A percentile compares a stretch with the other conserved stretches of the same genome.
phyloP scores from a whole-genome alignment of 1,140 invertebrate genomes.

The Bombus waltoni region DNA sequence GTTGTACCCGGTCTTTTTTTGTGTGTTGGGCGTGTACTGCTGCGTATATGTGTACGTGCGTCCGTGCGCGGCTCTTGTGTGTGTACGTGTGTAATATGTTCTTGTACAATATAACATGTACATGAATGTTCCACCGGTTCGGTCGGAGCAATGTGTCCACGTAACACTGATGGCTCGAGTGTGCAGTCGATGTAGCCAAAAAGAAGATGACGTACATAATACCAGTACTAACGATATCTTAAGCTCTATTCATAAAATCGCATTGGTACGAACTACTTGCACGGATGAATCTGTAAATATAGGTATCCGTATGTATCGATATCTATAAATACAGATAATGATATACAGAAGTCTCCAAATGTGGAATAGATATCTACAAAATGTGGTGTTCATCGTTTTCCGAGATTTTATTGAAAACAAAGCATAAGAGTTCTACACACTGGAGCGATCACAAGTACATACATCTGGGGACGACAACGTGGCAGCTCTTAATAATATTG shows the following conservation, averaged over 20 bases:
- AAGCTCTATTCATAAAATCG: conserved; percentile 5
- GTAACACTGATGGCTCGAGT: conserved; percentile 59
- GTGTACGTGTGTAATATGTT: conserved; percentile 13
- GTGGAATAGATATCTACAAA: neutral
- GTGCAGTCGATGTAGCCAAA: conserved; percentile 37
- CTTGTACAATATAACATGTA: conserved; percentile 60
- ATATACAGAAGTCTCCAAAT: neutral
- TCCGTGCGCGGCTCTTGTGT: conserved; percentile 22
- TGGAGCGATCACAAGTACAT: conserved; percentile 48
- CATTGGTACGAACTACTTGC: neutral
- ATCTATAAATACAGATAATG: conserved; percentile 12
- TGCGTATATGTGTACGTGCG: conserved; percentile 48
- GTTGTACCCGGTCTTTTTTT: conserved; percentile 61
- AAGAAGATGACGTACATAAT: conserved; percentile 17
- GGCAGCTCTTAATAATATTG: conserved; percentile 78
- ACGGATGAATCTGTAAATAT: neutral
- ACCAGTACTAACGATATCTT: neutral
- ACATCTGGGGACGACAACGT: conserved; percentile 60
- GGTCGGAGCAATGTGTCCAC: conserved; percentile 67
- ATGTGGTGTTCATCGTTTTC: neutral
- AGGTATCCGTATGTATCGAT: neutral
- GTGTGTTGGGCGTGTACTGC: conserved; percentile 29
- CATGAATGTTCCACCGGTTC: conserved; percentile 58
- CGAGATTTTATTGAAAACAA: neutral
- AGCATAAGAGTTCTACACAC: conserved; percentile 42